A percentile compares a stretch with the other conserved stretches of the same genome.
phyloP scores from a whole-genome alignment of 2,888 invertebrate genomes.

The Andrena marginata region DNA sequence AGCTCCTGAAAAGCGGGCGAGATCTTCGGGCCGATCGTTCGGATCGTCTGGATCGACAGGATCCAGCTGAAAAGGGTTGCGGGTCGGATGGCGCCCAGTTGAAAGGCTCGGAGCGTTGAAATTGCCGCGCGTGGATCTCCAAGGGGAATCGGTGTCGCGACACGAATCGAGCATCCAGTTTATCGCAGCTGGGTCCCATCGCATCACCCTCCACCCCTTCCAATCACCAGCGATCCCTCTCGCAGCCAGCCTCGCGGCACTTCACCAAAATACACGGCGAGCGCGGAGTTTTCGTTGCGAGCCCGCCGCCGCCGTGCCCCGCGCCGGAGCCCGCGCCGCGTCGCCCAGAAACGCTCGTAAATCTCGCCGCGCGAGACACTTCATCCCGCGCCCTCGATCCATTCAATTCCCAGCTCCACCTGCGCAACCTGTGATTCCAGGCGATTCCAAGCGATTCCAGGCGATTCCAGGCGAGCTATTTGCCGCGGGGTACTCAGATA shows the following conservation, averaged over 20 bases:
- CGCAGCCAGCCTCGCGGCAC: conserved; percentile 39
- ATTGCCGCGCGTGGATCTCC: conserved; percentile 12
- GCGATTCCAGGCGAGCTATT: conserved; percentile 30
- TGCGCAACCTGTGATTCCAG: conserved; percentile 37
- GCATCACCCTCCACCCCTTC: conserved; percentile 50
- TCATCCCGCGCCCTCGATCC: conserved; percentile 49
- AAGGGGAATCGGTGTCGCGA: conserved; percentile 51
- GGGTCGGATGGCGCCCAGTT: conserved; percentile 46
- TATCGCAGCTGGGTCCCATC: conserved; percentile 67
- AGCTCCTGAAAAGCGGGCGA: neutral
- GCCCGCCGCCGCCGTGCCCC: neutral
- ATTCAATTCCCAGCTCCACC: conserved; percentile 44
- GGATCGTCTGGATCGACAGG: conserved; percentile 33
- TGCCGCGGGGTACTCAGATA: conserved; percentile 1
- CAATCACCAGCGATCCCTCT: conserved; percentile 54
- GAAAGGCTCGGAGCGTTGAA: conserved; percentile 16
- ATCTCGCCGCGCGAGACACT: conserved; percentile 66
- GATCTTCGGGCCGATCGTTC: conserved; percentile 2
- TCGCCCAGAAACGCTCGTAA: conserved; percentile 66
- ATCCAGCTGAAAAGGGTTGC: neutral
- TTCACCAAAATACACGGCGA: conserved; percentile 52
- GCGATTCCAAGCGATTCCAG: neutral
- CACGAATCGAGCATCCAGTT: conserved; percentile 69
- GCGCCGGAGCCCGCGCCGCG: conserved; percentile 8
- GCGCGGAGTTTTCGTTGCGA: conserved; percentile 70